Conservation (phyloP, 2,113 vertebrate genomes). For the Cheilinus undulatus region DNA sequence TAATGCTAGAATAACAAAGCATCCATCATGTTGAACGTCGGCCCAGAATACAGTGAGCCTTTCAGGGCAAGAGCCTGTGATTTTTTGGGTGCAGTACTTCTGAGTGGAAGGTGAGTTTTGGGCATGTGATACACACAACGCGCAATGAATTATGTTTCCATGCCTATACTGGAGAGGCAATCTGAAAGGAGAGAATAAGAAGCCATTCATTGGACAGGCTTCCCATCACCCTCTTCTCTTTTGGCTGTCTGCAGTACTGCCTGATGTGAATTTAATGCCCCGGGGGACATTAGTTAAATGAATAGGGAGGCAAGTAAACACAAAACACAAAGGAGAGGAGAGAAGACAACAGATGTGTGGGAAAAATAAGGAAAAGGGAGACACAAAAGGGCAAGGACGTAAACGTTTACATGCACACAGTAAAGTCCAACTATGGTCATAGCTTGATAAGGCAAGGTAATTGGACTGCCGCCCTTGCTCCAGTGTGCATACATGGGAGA, state of each 20-base stretch:
- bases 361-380: background rate
- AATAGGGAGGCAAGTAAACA: slow-evolving; percentile 64
- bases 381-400: background rate
- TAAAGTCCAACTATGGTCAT: no score
- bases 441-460: no score
- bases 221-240: slow-evolving; percentile 66
- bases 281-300: slow-evolving; percentile 71
- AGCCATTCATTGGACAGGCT: slow-evolving; percentile 55
- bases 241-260: slow-evolving; percentile 50
- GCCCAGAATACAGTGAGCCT: slow-evolving; percentile 52
- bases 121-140: slow-evolving; percentile 48
- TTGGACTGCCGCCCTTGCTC: no score
- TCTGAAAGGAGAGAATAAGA: slow-evolving; percentile 46
- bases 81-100: slow-evolving; percentile 34
- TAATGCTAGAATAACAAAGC: slow-evolving; percentile 79
- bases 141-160: slow-evolving; percentile 50
- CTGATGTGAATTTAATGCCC: slow-evolving; percentile 66
- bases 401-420: no score
- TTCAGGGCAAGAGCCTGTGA: slow-evolving; percentile 38
- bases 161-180: slow-evolving; percentile 48
- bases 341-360: slow-evolving; percentile 10
- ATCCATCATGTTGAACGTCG: slow-evolving; percentile 72
- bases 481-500: no score
- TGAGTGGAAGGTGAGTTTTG: slow-evolving; percentile 23
- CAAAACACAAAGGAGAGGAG: slow-evolving; percentile 27